phyloP scores from a whole-genome alignment of 2,888 invertebrate species.

The Drosophila vallismaia region DNA sequence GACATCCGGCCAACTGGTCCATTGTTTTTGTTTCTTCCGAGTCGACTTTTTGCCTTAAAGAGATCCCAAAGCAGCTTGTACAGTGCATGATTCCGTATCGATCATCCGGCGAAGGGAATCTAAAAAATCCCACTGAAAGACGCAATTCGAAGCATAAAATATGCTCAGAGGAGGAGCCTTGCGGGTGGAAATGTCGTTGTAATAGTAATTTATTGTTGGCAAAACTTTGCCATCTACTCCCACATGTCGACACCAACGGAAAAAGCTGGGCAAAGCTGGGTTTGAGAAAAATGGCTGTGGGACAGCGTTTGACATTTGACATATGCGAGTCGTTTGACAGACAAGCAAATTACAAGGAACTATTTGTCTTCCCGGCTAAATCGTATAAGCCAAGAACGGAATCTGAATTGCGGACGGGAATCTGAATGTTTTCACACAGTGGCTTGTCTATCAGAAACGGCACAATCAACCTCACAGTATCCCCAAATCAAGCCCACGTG shows the following conservation, averaged over 20 bases:
- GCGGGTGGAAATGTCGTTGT: constrained; percentile 66
- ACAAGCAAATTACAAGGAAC: constrained; percentile 74
- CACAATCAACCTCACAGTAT: not conserved
- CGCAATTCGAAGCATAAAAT: constrained; percentile 64
- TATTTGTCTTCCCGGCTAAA: constrained; percentile 69
- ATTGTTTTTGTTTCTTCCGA: constrained; percentile 35
- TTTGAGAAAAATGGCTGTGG: constrained; percentile 32
- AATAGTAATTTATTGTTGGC: constrained; percentile 74
- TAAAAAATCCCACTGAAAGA: constrained; percentile 39
- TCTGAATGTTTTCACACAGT: not conserved
- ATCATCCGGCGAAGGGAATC: constrained; percentile 37
- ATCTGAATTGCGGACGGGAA: constrained; percentile 34
- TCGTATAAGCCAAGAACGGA: constrained; percentile 62
- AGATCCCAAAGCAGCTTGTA: not conserved
- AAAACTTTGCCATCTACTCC: constrained; percentile 53
- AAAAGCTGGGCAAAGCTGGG: constrained; percentile 13
- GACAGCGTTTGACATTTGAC: constrained; percentile 69
- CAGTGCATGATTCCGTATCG: constrained; percentile 26
- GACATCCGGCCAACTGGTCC: not conserved
- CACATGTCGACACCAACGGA: constrained; percentile 40
- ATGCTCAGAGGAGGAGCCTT: constrained; percentile 33
- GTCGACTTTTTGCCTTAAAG: constrained; percentile 4
- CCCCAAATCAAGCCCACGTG: not conserved
- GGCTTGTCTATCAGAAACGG: not conserved
- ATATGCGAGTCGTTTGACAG: constrained; percentile 74